Base-by-base conservation (phyloP, 2,797 vertebrate genomes). In the Lerista edwardsae region DNA sequence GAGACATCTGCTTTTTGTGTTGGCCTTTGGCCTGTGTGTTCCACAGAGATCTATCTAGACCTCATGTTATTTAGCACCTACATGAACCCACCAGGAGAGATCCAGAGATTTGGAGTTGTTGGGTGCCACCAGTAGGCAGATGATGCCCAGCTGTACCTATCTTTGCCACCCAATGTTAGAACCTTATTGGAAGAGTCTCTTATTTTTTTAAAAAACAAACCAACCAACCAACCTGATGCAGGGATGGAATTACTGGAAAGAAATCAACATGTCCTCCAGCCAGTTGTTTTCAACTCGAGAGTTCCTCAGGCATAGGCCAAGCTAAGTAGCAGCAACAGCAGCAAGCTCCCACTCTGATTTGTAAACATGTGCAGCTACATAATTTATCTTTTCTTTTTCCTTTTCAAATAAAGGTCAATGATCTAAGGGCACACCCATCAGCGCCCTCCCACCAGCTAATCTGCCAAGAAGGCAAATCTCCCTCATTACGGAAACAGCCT, bases 401-500 rank as follows among this genome's bases (percentile, higher is more conserved):
- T 47, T 73, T 51, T 27, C 65, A 75, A 65, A 65, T 47, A 67
- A 83, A 75, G 81, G 61, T 27, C 44, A 83, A 29, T 55, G 21
- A 55, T 83, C 44, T 39, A 67, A 61, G 71, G n/a, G 51, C n/a
- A 65, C 71, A 65, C 12, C 21, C 31, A 65, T 39, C 41, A 75
- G 4, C 10, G 36, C 25, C 44, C 0, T 57, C 31, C 44, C 44
- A 21, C 31, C 62, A 36, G 72, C 65, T 65, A 82, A 65, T 36
- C 27, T 67, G 59, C 8, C 17, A 83, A 82, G 72, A 85, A 85
- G 81, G 23, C 79, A 91, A 90, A 85, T 44, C 51, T 6, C 39
- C 2, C 39, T 61, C 41, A 83, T 86, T 55, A 87, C 85, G 62
- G 75, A 86, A 75, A 21, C 23, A 62, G 25, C 8, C 47, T 87